Conservation (phyloP, 2,113 vertebrate species). For the Dipodomys merriami region DNA sequence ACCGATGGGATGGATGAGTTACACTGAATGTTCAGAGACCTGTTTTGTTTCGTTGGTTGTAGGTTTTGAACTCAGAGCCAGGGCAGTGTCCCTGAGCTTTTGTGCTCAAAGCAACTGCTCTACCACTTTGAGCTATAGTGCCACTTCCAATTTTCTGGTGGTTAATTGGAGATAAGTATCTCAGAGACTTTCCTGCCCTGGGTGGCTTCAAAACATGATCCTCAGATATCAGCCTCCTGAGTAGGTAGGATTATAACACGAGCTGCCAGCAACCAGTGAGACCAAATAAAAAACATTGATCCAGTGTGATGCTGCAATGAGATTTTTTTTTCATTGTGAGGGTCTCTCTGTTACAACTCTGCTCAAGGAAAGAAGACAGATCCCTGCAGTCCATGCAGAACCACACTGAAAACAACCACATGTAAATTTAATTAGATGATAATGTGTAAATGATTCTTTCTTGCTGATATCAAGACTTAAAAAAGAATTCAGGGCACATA, state of each 20-base stretch:
- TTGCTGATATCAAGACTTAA: constrained; percentile 53
- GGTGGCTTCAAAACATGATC: too few relatives aligned
- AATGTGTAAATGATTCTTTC: constrained; percentile 5
- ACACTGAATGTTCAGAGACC: not conserved
- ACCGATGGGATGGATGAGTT: not conserved
- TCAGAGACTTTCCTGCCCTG: too few relatives aligned
- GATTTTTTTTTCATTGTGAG: not conserved
- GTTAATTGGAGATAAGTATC: too few relatives aligned
- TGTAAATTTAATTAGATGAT: not conserved
- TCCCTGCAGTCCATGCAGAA: constrained; percentile 13
- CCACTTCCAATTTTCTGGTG: too few relatives aligned
- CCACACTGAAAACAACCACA: not conserved
- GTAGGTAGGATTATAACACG: too few relatives aligned
- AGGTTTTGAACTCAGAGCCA: too few relatives aligned
- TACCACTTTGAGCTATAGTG: too few relatives aligned
- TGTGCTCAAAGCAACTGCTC: too few relatives aligned
- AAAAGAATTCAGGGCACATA: not conserved
- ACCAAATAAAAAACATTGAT: constrained; percentile 40
- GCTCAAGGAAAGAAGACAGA: constrained; percentile 33
- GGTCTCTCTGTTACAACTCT: not conserved
- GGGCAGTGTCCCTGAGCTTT: too few relatives aligned
- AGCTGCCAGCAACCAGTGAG: too few relatives aligned
- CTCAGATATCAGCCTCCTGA: too few relatives aligned
- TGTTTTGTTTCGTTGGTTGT: too few relatives aligned
- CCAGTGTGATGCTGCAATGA: constrained; percentile 24